These are phyloP conservation scores for Onchidella celtica DNA, from an alignment of 2,888 invertebrate genomes.

Conservation along the genomic window DNA sequence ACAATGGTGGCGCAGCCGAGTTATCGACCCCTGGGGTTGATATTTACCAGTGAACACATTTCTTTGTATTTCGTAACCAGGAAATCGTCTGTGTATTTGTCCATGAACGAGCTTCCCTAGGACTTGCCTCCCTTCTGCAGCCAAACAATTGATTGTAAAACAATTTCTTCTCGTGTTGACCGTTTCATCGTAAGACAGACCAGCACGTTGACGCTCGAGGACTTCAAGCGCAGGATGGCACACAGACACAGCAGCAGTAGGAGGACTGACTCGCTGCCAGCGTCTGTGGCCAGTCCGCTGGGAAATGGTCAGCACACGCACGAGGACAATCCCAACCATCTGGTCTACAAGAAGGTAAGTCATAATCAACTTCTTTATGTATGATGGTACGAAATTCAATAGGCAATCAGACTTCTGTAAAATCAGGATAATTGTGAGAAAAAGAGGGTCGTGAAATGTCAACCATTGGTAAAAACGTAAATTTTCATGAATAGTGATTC, in stretches of 20 bases:
- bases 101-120: neutral
- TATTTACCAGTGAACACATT: no score
- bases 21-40: no score
- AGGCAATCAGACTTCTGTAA: no score
- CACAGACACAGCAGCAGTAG: slow-evolving; percentile 67
- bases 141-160: slow-evolving; percentile 5
- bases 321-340: slow-evolving; percentile 74
- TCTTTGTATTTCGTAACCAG: no score
- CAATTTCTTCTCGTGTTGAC: slow-evolving; percentile 23
- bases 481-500: no score
- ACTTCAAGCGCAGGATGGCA: slow-evolving; percentile 54
- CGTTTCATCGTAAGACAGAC: slow-evolving; percentile 2
- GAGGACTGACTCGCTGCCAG: slow-evolving; percentile 72
- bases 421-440: no score
- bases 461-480: no score
- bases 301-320: slow-evolving; percentile 74
- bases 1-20: no score
- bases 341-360: slow-evolving; percentile 75
- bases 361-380: neutral
- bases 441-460: no score
- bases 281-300: slow-evolving; percentile 68
- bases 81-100: no score
- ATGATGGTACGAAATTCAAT: no score
- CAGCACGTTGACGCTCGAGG: slow-evolving; percentile 40
- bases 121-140: neutral